Evolutionary conservation across 2,113 vertebrate species (phyloP).

Genomic region (Bos javanicus): DNA sequence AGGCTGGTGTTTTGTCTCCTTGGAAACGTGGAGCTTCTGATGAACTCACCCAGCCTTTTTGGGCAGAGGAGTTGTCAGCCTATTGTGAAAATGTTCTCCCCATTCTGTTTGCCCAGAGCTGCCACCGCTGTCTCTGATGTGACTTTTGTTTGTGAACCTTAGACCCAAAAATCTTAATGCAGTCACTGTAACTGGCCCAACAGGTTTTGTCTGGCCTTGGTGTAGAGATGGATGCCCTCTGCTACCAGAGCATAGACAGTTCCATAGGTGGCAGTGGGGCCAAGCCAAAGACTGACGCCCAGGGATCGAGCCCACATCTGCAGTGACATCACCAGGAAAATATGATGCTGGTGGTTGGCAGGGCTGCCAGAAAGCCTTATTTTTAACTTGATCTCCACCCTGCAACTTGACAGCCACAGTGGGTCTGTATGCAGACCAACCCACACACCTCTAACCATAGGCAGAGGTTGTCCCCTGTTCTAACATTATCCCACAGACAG

Average conservation of each 20-base stretch:
- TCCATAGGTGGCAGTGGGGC: neutral
- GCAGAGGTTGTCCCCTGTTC: neutral
- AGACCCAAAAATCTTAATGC: neutral
- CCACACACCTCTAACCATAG: slow-evolving; percentile 70
- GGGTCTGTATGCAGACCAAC: slow-evolving; percentile 65
- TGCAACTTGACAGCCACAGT: slow-evolving; percentile 51
- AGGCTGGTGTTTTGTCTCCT: neutral
- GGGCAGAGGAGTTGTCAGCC: neutral
- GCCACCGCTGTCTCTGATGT: neutral
- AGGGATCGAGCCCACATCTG: slow-evolving; percentile 46
- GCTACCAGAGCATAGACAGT: neutral
- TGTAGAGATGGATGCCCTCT: neutral
- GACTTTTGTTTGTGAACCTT: neutral
- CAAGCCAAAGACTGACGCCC: neutral
- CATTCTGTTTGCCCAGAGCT: neutral
- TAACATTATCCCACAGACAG: neutral
- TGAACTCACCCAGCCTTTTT: neutral
- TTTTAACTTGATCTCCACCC: slow-evolving; percentile 67
- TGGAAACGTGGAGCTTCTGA: neutral
- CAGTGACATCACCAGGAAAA: slow-evolving; percentile 66
- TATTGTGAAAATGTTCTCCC: neutral
- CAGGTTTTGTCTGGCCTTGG: slow-evolving; percentile 44
- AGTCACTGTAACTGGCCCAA: neutral
- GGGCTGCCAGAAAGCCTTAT: slow-evolving; percentile 40
- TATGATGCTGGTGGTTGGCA: slow-evolving; percentile 47